Evolutionary conservation across 1,140 invertebrate genomes (phyloP).

Genomic region (Bombus ignitus): DNA sequence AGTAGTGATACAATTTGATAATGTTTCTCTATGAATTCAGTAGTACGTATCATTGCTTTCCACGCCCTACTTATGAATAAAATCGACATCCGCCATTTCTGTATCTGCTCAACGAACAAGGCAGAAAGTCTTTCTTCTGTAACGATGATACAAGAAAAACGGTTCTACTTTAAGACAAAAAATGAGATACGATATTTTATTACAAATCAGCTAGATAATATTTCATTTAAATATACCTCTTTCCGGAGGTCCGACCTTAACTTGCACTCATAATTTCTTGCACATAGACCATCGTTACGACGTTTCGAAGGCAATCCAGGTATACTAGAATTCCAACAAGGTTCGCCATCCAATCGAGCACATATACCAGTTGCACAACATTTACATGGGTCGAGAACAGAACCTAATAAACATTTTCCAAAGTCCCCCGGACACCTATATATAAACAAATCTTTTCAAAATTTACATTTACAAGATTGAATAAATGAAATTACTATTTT

Average conservation of each 20-base stretch:
- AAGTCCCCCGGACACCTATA: not conserved
- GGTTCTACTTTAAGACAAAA: no score
- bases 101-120: no score
- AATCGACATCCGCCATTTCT: no score
- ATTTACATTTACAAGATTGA: not conserved
- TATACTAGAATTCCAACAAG: conserved; percentile 8
- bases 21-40: no score
- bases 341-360: not conserved
- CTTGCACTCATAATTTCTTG: conserved; percentile 1
- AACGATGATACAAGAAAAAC: no score
- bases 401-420: not conserved
- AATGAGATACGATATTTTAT: no score
- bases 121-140: not conserved
- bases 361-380: not conserved
- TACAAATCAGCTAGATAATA: not conserved
- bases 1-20: no score
- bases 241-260: not conserved
- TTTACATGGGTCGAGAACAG: not conserved
- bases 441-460: not conserved
- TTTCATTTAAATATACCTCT: not conserved
- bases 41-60: no score
- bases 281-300: not conserved
- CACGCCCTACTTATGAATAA: no score
- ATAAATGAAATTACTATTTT: not conserved
- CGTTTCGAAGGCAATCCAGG: not conserved